Evolutionary conservation across 2,888 invertebrate species (phyloP), one percentile per base, ranked within the genome.

Genomic region (Unio delphinus): DNA sequence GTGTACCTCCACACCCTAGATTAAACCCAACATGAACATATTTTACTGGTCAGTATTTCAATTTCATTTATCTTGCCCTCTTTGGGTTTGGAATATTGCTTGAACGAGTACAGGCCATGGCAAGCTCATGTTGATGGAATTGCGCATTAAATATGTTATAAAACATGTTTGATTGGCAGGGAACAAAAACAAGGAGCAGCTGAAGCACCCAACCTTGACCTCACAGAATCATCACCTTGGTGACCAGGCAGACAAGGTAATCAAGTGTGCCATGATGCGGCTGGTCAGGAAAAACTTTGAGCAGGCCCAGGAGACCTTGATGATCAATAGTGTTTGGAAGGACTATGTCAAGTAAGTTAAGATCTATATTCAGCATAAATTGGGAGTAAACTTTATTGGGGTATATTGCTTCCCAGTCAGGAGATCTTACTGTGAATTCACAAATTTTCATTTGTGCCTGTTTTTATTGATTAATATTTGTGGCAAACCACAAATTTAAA

Each of bases 301-400:
- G 3, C 71, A 76, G 28, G 72, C 76, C 2, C 79, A 84, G 64
- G 72, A 79, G 11, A 78, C 74, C 18, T 65, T 82, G 55, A 68
- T 75, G 15, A 74, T 82, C 8, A 80, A 82, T 59, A 77, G 78
- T 28, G 70, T 78, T 57, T 87, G 86, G 86, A 79, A 78, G 62
- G 74, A 81, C 15, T 74, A 76, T 61, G 76, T 79, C 15, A 79
- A 77, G 84, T 85, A 73, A 72, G 80, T 68, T 58, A 58, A 18
- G 58, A 58, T 26, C 18, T 20, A 23, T 11, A 18, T 26, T 8
- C 58, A 20, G 3, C 26, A 26, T 58, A n/a, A n/a, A 58, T 23
- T 23, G 23, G 26, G 58, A 58, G 23, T 58, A 26, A 58, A 58
- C 58, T 8, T 58, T 58, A 15, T 58, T 58, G 58, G 58, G 23